A percentile compares a stretch with the other conserved stretches of the same genome.
Evolutionary conservation across 1,140 invertebrate genomes (phyloP).

Genomic region (Ips typographus): DNA sequence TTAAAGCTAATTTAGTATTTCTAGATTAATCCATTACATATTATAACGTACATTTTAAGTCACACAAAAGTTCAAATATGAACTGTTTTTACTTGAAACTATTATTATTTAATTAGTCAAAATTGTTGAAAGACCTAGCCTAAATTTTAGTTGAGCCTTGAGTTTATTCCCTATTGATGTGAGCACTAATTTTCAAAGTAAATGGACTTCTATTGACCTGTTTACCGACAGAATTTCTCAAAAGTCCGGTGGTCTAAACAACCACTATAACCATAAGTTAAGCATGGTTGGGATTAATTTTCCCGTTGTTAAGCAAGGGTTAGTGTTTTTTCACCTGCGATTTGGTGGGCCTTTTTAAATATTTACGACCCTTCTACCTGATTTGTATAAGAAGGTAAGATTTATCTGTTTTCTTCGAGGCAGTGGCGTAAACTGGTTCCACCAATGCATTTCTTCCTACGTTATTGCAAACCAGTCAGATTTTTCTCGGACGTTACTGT

Average conservation of each 20-base stretch:
- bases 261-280: constrained; percentile 18
- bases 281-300: constrained; percentile 11
- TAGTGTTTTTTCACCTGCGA: constrained; percentile 18
- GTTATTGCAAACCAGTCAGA: too few species aligned
- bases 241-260: constrained; percentile 18
- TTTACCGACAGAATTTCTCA: neutral
- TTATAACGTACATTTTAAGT: too few species aligned
- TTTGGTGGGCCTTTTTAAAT: neutral
- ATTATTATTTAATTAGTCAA: too few species aligned
- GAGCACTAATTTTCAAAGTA: neutral
- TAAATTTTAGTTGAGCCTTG: too few species aligned
- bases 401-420: too few species aligned
- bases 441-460: too few species aligned
- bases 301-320: constrained; percentile 18
- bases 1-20: too few species aligned
- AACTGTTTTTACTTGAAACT: too few species aligned
- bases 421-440: neutral
- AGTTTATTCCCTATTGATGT: too few species aligned
- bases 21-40: too few species aligned
- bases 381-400: constrained; percentile 4
- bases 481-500: neutral
- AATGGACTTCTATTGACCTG: neutral
- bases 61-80: too few species aligned
- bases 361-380: constrained; percentile 14
- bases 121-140: too few species aligned